Conservation (phyloP, 2,888 invertebrate species). For the Drosophila rellima region DNA sequence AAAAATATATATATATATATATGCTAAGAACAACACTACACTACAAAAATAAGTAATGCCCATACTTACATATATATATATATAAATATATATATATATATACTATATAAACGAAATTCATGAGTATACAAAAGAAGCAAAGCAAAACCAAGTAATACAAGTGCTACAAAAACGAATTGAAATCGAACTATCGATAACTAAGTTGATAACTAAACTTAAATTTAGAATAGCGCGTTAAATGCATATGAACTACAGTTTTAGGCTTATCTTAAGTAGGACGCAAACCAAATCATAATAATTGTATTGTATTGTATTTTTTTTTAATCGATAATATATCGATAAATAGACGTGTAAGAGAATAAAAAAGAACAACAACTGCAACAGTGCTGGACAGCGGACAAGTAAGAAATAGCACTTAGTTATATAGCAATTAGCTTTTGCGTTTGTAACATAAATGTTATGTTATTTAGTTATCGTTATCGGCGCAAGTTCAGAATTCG, state of each 20-base stretch:
- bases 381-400: constrained; percentile 61
- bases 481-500: constrained; percentile 36
- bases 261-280: constrained; percentile 58
- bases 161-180: constrained; percentile 32
- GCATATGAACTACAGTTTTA: constrained; percentile 39
- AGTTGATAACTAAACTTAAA: constrained; percentile 24
- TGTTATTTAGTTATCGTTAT: constrained; percentile 42
- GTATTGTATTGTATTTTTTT: constrained; percentile 41
- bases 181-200: constrained; percentile 26
- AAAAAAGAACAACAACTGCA: constrained; percentile 3
- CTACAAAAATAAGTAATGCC: constrained; percentile 19
- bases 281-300: constrained; percentile 27
- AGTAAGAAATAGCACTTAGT: constrained; percentile 52
- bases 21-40: constrained; percentile 23
- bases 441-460: constrained; percentile 50
- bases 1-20: constrained; percentile 10
- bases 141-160: constrained; percentile 27
- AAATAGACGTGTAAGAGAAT: constrained; percentile 21
- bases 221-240: constrained; percentile 53
- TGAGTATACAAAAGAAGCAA: constrained; percentile 52
- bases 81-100: constrained; percentile 21
- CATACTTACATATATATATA: constrained; percentile 18
- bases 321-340: constrained; percentile 11
- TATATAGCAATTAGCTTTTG: constrained; percentile 48
- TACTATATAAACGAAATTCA: constrained; percentile 30